Evolutionary conservation across 2,888 invertebrate genomes (phyloP), one percentile per base, ranked within the genome.

Genomic region (Cyclophora albipunctata): DNA sequence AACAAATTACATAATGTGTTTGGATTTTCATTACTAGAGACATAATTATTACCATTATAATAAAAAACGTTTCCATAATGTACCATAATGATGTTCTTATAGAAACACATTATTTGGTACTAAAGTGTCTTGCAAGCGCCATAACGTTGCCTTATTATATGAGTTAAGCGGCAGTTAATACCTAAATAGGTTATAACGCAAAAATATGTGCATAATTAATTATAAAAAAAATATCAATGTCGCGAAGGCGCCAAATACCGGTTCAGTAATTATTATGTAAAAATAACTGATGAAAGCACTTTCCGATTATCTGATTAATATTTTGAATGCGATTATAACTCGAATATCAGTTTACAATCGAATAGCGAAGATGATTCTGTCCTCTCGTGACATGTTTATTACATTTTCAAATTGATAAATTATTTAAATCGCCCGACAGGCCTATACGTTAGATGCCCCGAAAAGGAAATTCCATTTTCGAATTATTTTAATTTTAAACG

Each of bases 401-500:
- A 48, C 52, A 34, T 40, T 46, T 40, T 37, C 42, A 20, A 20
- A 20, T 7, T 42, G 4, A 20, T 42, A 4, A 20, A 20, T 20
- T 51, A 42, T 45, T 37, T 50, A 48, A 7, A 46, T 7, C 45
- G 40, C 34, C 7, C 42, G n/a, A 42, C 20, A 42, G n/a, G 42
- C 7, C 42, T 7, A 42, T 42, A 4, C 2, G n/a, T 7, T 5
- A 42, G 7, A 7, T 7, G n/a, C 42, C 7, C 7, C 2, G n/a
- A 42, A 42, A 42, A 42, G 20, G 20, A 42, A 7, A 42, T 5
- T 3, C 42, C 42, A 42, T 55, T 48, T 43, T 47, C 20, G 59
- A 60, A 65, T 51, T 48, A 54, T 75, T 78, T 71, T 73, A 77
- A 71, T 80, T 77, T 81, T 81, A 79, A 78, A 73, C 67, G 57